phyloP scores from a whole-genome alignment of 1,140 invertebrate genomes.

The Phocides pigmalion region DNA sequence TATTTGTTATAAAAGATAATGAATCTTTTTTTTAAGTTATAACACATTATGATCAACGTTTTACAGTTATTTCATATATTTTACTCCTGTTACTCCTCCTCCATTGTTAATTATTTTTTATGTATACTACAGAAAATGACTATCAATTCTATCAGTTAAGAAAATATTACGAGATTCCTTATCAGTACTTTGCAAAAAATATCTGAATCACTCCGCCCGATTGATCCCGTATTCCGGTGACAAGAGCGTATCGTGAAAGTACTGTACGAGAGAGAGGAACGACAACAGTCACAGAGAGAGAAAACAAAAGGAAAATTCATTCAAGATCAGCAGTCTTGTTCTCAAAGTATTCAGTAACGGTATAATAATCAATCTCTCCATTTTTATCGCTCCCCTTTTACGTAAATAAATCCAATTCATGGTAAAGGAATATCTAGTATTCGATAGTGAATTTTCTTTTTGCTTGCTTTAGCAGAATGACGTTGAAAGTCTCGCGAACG shows the following conservation, averaged over 20 bases:
- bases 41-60: too few relatives aligned
- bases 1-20: too few relatives aligned
- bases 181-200: constrained; percentile 34
- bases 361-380: constrained; percentile 58
- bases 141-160: constrained; percentile 3
- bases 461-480: constrained; percentile 67
- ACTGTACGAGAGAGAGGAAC: constrained; percentile 63
- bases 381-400: constrained; percentile 44
- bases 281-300: constrained; percentile 59
- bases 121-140: neutral
- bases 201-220: constrained; percentile 58
- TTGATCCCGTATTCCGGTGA: constrained; percentile 69
- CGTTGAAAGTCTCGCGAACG: constrained; percentile 68
- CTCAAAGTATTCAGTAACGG: constrained; percentile 51
- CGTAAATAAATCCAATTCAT: constrained; percentile 27
- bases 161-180: constrained; percentile 10
- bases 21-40: too few relatives aligned
- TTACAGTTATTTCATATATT: too few relatives aligned
- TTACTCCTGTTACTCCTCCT: too few relatives aligned
- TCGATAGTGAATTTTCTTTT: constrained; percentile 40
- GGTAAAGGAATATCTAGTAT: constrained; percentile 37
- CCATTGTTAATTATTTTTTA: neutral
- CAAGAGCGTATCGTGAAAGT: constrained; percentile 58
- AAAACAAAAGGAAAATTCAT: constrained; percentile 69
- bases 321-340: constrained; percentile 68